A percentile compares a stretch with the other conserved stretches of the same genome.
phyloP scores from a whole-genome alignment of 2,888 invertebrate genomes.

The Drosophila antonietae region DNA sequence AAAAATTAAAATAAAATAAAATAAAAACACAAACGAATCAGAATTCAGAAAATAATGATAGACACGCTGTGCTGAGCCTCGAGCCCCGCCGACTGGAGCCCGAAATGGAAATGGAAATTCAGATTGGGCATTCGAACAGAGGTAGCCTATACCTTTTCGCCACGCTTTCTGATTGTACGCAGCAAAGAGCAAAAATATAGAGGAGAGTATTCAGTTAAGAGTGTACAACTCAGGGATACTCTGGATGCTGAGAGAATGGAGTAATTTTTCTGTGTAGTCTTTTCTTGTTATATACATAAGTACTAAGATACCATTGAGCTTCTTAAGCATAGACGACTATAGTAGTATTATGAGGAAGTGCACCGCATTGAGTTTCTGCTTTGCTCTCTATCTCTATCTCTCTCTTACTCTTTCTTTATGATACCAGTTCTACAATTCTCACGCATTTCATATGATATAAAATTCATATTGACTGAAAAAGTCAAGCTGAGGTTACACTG shows the following conservation, averaged over 20 bases:
- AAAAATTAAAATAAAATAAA: neutral
- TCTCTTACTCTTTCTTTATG: too few species aligned
- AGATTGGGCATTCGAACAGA: conserved; percentile 5
- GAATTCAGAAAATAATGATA: conserved; percentile 58
- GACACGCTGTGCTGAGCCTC: conserved; percentile 55
- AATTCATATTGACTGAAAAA: too few species aligned
- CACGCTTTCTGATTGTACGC: conserved; percentile 58
- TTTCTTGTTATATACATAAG: too few species aligned
- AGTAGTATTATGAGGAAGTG: neutral
- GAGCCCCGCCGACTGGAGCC: conserved; percentile 3
- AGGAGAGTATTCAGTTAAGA: too few species aligned
- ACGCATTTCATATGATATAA: neutral
- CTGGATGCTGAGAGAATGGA: neutral
- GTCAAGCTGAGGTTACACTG: neutral
- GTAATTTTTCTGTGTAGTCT: neutral
- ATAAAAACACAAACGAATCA: conserved; percentile 18
- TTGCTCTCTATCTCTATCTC: neutral
- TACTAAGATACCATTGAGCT: neutral
- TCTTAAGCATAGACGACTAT: neutral
- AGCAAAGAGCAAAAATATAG: neutral
- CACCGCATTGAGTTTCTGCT: neutral
- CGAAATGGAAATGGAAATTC: conserved; percentile 3
- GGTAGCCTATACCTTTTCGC: conserved; percentile 17
- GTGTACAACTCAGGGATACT: conserved; percentile 1
- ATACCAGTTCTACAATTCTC: too few species aligned